A percentile compares a stretch with the other conserved stretches of the same genome.
Conservation (phyloP, 2,888 invertebrate genomes). For the Synergus itoensis region DNA sequence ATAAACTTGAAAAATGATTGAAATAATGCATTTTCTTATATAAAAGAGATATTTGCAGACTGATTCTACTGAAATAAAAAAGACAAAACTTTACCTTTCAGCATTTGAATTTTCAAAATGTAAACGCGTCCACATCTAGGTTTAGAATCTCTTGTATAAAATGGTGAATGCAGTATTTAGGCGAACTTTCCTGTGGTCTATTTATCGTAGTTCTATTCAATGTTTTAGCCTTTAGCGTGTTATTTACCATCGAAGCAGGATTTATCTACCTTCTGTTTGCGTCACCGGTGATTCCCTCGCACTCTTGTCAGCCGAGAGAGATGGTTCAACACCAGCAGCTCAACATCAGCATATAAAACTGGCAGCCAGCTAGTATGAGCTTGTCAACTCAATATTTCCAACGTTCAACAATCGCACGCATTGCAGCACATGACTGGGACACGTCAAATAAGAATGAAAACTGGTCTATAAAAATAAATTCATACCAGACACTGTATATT, state of each 20-base stretch:
- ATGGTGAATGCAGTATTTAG: not conserved
- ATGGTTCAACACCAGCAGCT: not conserved
- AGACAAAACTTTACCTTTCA: too few species aligned
- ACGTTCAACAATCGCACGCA: constrained; percentile 32
- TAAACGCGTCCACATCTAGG: not conserved
- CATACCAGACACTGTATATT: not conserved
- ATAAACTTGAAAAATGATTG: too few species aligned
- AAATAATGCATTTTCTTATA: too few species aligned
- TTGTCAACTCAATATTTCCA: constrained; percentile 35
- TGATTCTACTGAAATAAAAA: too few species aligned
- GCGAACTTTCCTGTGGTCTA: not conserved
- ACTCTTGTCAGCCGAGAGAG: constrained; percentile 21
- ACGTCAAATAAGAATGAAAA: constrained; percentile 9
- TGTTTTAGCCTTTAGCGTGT: not conserved
- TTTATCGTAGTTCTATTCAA: not conserved
- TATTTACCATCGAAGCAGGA: constrained; percentile 3
- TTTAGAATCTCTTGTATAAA: not conserved
- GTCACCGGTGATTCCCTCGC: constrained; percentile 11
- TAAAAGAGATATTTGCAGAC: too few species aligned
- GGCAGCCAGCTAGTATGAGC: constrained; percentile 2
- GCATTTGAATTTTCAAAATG: not conserved
- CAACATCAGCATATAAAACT: constrained; percentile 17
- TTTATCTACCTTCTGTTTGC: constrained; percentile 6
- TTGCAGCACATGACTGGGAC: constrained; percentile 10
- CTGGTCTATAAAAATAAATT: constrained; percentile 33